phyloP scores from a whole-genome alignment of 64 coral and sea anemone genomes.

The Pocillopora damicornis region DNA sequence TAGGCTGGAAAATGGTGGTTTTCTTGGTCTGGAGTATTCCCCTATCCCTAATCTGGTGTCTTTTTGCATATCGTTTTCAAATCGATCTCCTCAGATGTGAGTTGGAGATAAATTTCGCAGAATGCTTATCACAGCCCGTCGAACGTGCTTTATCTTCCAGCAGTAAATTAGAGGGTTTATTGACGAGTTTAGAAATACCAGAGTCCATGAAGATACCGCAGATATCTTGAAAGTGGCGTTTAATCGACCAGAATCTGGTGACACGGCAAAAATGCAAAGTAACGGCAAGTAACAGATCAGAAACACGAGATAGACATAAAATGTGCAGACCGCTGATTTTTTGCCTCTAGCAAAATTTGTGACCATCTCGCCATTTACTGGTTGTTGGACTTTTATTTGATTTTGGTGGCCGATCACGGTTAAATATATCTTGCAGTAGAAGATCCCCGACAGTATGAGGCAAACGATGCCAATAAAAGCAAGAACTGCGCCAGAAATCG shows the following conservation, averaged over 20 bases:
- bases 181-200: neutral
- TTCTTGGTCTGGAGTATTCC: no score
- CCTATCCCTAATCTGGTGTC: no score
- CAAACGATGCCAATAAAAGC: neutral
- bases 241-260: neutral
- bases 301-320: neutral
- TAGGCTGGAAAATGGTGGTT: no score
- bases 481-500: neutral
- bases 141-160: neutral
- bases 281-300: neutral
- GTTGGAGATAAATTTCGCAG: neutral
- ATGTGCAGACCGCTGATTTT: neutral
- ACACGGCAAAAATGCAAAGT: neutral
- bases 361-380: neutral
- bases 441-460: neutral
- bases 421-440: neutral
- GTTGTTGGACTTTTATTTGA: neutral
- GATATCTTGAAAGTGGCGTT: neutral
- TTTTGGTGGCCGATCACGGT: neutral
- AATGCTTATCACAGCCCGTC: neutral
- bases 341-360: neutral
- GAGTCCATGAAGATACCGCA: neutral
- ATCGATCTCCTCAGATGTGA: neutral
- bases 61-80: no score
- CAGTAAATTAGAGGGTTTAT: neutral